These are phyloP conservation scores for Torymus auratus DNA, from an alignment of 2,888 invertebrate genomes.

Conservation along the genomic window DNA sequence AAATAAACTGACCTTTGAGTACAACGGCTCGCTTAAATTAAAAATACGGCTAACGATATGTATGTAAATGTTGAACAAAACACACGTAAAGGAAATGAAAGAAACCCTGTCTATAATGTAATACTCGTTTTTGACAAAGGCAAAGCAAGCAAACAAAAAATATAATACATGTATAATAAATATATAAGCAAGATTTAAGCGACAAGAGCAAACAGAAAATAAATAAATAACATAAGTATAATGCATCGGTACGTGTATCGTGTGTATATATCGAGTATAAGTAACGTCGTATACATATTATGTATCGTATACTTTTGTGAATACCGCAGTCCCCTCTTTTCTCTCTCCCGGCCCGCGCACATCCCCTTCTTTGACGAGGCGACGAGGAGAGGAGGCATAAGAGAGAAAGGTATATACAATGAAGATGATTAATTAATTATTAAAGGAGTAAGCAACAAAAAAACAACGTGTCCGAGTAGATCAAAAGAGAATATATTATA, in stretches of 20 bases:
- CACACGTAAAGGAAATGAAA: background rate
- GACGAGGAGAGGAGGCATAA: conserved; percentile 27
- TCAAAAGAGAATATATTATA: conserved; percentile 51
- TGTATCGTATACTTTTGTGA: conserved; percentile 53
- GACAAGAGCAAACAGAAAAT: conserved; percentile 12
- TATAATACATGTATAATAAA: conserved; percentile 32
- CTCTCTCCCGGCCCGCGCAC: no score
- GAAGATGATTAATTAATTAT: conserved; percentile 8
- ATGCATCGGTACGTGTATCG: conserved; percentile 37
- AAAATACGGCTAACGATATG: conserved; percentile 14
- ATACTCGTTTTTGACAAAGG: conserved; percentile 39
- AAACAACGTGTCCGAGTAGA: conserved; percentile 45
- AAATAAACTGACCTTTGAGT: no score
- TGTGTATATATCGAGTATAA: conserved; percentile 51
- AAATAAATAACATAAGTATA: conserved; percentile 21
- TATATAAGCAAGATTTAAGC: conserved; percentile 18
- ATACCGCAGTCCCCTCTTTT: conserved; percentile 45
- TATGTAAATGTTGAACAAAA: background rate
- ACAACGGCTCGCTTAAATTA: background rate
- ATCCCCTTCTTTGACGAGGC: background rate
- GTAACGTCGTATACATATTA: conserved; percentile 36
- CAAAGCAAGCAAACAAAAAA: conserved; percentile 13
- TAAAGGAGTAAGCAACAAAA: conserved; percentile 9
- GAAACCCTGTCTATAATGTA: conserved; percentile 51
- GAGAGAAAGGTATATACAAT: conserved; percentile 7